These are phyloP conservation scores for Euwallacea similis DNA, from an alignment of 1,140 invertebrate species.

Conservation along the genomic window DNA sequence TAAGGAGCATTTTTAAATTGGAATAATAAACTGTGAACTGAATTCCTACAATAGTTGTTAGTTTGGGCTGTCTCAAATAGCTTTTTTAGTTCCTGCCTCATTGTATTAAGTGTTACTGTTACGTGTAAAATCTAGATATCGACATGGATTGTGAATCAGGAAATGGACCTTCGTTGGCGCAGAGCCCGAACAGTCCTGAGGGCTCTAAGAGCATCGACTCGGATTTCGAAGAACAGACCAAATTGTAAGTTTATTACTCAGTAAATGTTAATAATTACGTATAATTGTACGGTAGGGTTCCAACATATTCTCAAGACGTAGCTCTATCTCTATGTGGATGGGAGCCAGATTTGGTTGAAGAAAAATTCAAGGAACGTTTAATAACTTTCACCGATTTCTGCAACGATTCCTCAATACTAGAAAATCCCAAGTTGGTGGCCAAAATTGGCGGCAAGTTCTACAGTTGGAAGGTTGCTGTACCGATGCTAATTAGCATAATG, in stretches of 20 bases:
- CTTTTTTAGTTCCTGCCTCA: slow-evolving; percentile 31
- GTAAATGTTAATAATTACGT: not conserved
- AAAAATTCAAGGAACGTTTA: slow-evolving; percentile 74
- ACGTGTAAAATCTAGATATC: slow-evolving; percentile 55
- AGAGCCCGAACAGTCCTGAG: slow-evolving; percentile 88
- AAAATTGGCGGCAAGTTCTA: slow-evolving; percentile 86
- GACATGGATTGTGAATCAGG: slow-evolving; percentile 96
- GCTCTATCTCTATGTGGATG: slow-evolving; percentile 82
- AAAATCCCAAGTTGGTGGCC: slow-evolving; percentile 85
- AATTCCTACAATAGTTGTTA: no score
- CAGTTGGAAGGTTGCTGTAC: slow-evolving; percentile 85
- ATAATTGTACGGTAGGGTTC: slow-evolving; percentile 36
- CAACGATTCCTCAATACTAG: slow-evolving; percentile 75
- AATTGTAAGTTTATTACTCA: slow-evolving; percentile 44
- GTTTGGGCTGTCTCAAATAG: no score
- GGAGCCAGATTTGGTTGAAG: slow-evolving; percentile 64
- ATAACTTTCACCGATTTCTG: slow-evolving; percentile 84
- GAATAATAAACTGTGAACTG: no score
- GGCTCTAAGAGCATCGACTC: slow-evolving; percentile 77
- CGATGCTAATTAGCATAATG: slow-evolving; percentile 81
- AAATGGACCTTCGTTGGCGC: slow-evolving; percentile 89
- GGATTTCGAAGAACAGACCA: slow-evolving; percentile 73
- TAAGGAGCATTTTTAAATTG: no score
- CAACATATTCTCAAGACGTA: slow-evolving; percentile 62
- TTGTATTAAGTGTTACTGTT: slow-evolving; percentile 46